A percentile compares a stretch with the other conserved stretches of the same genome.
Evolutionary conservation across 2,113 vertebrate species (phyloP).

Genomic region (Scophthalmus maximus): DNA sequence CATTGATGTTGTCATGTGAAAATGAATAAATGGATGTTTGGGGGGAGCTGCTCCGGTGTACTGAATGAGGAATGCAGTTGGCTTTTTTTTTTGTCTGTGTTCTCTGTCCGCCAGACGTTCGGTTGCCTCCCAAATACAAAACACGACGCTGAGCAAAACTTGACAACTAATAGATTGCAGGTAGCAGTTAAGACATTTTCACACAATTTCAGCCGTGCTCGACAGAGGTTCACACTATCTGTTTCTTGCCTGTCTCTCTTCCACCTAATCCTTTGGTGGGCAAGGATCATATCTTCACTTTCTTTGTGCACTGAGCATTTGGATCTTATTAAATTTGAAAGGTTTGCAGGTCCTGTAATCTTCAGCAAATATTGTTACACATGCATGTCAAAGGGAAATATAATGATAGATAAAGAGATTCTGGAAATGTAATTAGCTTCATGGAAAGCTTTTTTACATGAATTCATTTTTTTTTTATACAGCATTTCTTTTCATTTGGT

Average conservation of each 20-base stretch:
- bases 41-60: constrained; percentile 33
- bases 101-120: constrained; percentile 27
- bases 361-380: not conserved
- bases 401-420: not conserved
- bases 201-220: constrained; percentile 9
- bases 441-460: not conserved
- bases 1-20: constrained; percentile 67
- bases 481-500: no score
- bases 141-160: constrained; percentile 1
- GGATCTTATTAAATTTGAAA: not conserved
- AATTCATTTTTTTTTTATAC: not conserved
- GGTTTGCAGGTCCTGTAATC: not conserved
- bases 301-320: constrained; percentile 3
- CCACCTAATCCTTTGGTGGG: constrained; percentile 4
- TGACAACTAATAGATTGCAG: constrained; percentile 41
- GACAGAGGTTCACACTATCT: not conserved
- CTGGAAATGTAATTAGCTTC: not conserved
- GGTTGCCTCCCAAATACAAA: constrained; percentile 31
- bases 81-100: constrained; percentile 17
- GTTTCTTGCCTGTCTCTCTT: constrained; percentile 4
- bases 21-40: constrained; percentile 68
- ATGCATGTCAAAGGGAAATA: not conserved
- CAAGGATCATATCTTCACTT: not conserved
- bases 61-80: constrained; percentile 32
- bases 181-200: constrained; percentile 30